phyloP scores from a whole-genome alignment of 2,888 invertebrate genomes.

The Himalopsyche kuldschensis region DNA sequence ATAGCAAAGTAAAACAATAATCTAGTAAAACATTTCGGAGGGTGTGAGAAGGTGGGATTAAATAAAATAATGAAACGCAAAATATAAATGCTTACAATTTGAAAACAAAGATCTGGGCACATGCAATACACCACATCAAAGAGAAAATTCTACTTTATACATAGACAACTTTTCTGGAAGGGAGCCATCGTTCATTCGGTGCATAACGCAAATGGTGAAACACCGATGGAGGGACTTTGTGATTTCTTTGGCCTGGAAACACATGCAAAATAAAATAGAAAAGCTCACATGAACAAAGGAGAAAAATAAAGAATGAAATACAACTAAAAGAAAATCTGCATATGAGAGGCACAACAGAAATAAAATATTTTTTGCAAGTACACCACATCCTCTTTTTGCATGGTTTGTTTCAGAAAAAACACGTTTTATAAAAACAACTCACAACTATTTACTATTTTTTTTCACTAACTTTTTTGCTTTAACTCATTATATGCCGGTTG shows the following conservation, averaged over 20 bases:
- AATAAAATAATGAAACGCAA: constrained; percentile 27
- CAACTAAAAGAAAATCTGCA: constrained; percentile 36
- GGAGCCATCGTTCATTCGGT: constrained; percentile 26
- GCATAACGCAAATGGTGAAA: constrained; percentile 35
- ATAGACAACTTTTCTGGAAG: constrained; percentile 16
- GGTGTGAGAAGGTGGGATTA: neutral
- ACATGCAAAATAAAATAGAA: constrained; percentile 37
- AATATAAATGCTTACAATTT: constrained; percentile 35
- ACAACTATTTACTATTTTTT: too few species aligned
- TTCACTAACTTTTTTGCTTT: too few species aligned
- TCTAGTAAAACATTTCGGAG: neutral
- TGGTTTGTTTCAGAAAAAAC: too few species aligned
- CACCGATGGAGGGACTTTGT: constrained; percentile 36
- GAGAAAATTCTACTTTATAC: constrained; percentile 9
- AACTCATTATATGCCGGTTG: too few species aligned
- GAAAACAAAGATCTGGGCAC: constrained; percentile 7
- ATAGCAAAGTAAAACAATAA: too few species aligned
- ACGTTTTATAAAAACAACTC: too few species aligned
- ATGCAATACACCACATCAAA: constrained; percentile 2
- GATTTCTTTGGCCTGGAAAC: constrained; percentile 35
- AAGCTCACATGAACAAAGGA: constrained; percentile 12
- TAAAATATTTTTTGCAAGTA: too few species aligned
- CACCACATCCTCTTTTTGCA: too few species aligned
- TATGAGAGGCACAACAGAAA: too few species aligned
- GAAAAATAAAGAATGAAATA: constrained; percentile 35